Evolutionary conservation across 1,140 invertebrate species (phyloP), one percentile per base, ranked within the genome.

Genomic region (Drosophila nannoptera): DNA sequence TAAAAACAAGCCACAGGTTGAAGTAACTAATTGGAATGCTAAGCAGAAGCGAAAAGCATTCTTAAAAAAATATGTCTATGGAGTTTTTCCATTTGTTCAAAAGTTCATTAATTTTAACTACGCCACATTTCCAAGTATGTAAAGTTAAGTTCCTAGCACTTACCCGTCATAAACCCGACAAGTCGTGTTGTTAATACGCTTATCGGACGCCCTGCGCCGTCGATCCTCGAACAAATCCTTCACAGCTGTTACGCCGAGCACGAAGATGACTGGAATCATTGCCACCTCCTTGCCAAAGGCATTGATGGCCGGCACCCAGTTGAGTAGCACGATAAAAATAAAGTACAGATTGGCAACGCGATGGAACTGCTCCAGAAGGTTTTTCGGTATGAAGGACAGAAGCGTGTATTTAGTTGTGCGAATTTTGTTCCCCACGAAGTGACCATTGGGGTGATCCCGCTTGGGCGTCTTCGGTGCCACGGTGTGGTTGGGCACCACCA

Each of bases 331-430:
- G 78, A 99, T 98, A 88, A 98, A 96, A 83, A 99, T 95, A 91
- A 99, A 99, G 91, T 99, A 99, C 68, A 99, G 92, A 92, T 99
- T 99, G 40, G 98, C 98, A 87, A 98, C 96, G 32, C 97, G 93
- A 90, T 98, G 97, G 91, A 99, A 99, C 90, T 99, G 98, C 91
- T 99, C 98, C 89, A 99, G 93, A 22, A 99, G 90, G 91, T 99
- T 99, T 89, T 98, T 97, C 8, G 98, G 97, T 78, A 99, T 91
- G 90, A 99, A 99, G 80, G 95, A 97, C 35, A 99, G 91, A 35
- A 96, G 81, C 5, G 97, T 98, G 90, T 99, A 99, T 91, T 99
- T 99, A 4, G 97, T 98, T 87, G 98, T 99, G 84, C 95, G 93
- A 87, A 98, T 94, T 90, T 94, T 93, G 90, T 98, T 98, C 77